Conservation (phyloP, 2,888 invertebrate genomes). For the Pantelozetes paolii region DNA sequence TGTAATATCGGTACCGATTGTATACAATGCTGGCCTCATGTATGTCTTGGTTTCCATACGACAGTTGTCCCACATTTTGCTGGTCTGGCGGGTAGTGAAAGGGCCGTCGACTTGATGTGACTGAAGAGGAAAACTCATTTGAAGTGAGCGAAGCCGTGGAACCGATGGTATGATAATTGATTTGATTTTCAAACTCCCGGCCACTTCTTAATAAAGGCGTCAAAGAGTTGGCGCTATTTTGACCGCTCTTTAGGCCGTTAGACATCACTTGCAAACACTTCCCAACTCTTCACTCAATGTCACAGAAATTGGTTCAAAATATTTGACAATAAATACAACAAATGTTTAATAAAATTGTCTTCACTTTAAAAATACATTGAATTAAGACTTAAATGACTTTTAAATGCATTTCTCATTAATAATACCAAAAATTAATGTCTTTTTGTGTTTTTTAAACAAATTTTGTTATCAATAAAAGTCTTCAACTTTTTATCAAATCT, state of each 20-base stretch:
- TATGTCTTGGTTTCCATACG: constrained; percentile 37
- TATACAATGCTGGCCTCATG: constrained; percentile 44
- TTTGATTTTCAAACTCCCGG: background rate
- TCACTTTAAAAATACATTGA: too few relatives aligned
- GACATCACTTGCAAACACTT: constrained; percentile 1
- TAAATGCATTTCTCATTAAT: background rate
- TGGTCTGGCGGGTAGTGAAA: constrained; percentile 45
- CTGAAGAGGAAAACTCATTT: background rate
- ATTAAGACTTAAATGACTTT: background rate
- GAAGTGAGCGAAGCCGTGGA: background rate
- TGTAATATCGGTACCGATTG: constrained; percentile 47
- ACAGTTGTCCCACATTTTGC: constrained; percentile 40
- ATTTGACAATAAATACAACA: background rate
- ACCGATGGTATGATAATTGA: background rate
- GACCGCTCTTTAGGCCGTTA: background rate
- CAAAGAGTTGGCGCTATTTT: constrained; percentile 23
- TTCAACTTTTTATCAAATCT: background rate
- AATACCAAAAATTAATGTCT: background rate
- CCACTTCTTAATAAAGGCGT: constrained; percentile 19
- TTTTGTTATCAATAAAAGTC: constrained; percentile 1
- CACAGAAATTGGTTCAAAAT: background rate
- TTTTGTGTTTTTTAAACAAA: background rate
- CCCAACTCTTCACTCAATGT: background rate
- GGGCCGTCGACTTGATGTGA: constrained; percentile 39
- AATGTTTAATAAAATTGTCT: too few relatives aligned